phyloP scores from a whole-genome alignment of 2,888 invertebrate species.

The Hypomecis punctinalis region DNA sequence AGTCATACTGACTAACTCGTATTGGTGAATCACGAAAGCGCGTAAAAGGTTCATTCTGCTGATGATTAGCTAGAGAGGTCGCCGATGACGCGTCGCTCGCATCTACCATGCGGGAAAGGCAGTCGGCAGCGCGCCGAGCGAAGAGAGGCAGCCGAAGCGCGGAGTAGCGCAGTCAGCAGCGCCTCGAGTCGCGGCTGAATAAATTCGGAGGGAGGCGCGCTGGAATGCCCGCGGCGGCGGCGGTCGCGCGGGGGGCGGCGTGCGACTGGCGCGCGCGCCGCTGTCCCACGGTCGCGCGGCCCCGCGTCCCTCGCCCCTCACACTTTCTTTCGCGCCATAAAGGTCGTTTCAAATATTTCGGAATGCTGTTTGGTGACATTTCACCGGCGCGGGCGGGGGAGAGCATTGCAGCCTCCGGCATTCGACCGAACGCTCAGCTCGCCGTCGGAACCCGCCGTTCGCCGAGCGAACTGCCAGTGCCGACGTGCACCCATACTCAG shows the following conservation, averaged over 20 bases:
- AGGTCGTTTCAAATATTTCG: conserved; percentile 85
- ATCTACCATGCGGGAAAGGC: not conserved
- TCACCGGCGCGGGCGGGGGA: conserved; percentile 73
- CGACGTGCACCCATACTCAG: conserved; percentile 8
- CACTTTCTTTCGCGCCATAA: conserved; percentile 85
- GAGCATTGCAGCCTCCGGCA: conserved; percentile 73
- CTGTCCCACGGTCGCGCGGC: conserved; percentile 88
- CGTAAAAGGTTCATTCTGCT: conserved; percentile 30
- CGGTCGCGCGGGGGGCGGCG: conserved; percentile 74
- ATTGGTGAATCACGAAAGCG: conserved; percentile 46
- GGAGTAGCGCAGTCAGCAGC: conserved; percentile 11
- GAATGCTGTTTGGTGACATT: conserved; percentile 85
- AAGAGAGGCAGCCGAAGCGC: conserved; percentile 16
- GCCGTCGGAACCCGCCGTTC: conserved; percentile 47
- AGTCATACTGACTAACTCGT: conserved; percentile 31
- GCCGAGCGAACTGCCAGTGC: conserved; percentile 43
- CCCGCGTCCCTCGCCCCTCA: conserved; percentile 74
- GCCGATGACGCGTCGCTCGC: conserved; percentile 21
- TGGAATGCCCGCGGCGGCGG: conserved; percentile 75
- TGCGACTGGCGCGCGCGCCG: conserved; percentile 85
- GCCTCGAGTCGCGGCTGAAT: conserved; percentile 77
- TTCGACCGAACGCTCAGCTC: conserved; percentile 61
- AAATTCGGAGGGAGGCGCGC: conserved; percentile 82
- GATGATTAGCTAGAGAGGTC: conserved; percentile 42
- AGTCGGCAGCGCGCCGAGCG: conserved; percentile 1